Base-by-base conservation (phyloP, 2,888 invertebrate species). In the Cotesia congregata region DNA sequence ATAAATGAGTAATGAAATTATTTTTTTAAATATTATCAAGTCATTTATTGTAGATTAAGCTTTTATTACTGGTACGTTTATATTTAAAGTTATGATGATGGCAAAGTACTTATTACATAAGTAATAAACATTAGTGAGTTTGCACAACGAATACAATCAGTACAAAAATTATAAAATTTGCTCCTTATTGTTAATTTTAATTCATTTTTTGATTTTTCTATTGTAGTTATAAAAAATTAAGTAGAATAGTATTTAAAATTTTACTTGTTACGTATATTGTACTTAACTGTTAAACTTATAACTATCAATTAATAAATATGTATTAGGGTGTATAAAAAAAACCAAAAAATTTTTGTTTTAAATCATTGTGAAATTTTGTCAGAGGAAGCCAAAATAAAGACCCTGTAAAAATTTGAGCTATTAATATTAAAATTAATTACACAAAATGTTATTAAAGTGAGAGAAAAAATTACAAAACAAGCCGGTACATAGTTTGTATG, bases 121-220 rank as follows among this genome's bases (percentile, higher is more conserved):
- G 76, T 79, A 75, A 50, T 76, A 15, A 77, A 77, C 70, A 20
- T 79, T 72, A 77, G 78, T 74, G 75, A 76, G 77, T 73, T 78
- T 77, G 73, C 75, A 79, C 81, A 81, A 81, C 81, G 81, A 81
- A 81, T 76, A 76, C 67, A 71, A 81, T 77, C 73, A 81, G 80
- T 81, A 81, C 81, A 81, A 81, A 60, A 3, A 50, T 50, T 12
- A 12, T 12, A 50, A 50, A 50, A 50, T 3, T 50, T 50, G 50
- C 50, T 50, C 50, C 50, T 50, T 30, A 30, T 30, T 50, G 50
- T 50, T 12, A 50, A 50, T 50, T 50, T 12, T 3, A 30, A 30
- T 30, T 50, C 50, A 50, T 50, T 50, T 9, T 50, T 12, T 12
- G 3, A 50, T 12, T 0, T 50, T 50, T 12, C 1, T 50, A 12